Base-by-base conservation (phyloP, 2,113 vertebrate species). In the Tragelaphus imberbis region DNA sequence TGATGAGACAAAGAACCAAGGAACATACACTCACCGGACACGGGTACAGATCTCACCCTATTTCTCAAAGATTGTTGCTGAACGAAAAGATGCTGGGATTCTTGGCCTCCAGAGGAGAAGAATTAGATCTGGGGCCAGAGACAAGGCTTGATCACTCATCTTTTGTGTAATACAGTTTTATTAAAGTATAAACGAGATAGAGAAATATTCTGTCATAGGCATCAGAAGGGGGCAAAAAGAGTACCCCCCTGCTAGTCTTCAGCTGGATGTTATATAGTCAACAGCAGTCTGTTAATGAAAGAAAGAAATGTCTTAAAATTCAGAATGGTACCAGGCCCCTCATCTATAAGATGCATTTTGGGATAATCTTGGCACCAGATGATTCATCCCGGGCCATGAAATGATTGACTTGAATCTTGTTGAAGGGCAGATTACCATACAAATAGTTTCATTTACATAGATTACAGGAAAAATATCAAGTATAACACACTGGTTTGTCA, bases 1-100 rank as follows among this genome's bases (percentile, higher is more conserved):
- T 63, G 28, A 63, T 0, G 0, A 63, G 28, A 63, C 28, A 63
- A 63, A 33, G 61, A 28, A 63, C 28, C 5, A 0, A 63, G 61
- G 28, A 63, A 6, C 13, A 16, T 33, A 28, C 28, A 63, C 14
- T 63, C 61, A 63, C 61, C 14, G 15, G 13, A 30, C 13, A 63
- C 14, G 14, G 61, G 14, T 33, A 65, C 61, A 65, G 61, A 33
- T 65, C 61, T 63, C 30, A 33, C 61, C 61, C 61, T 33, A 65
- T 33, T 33, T 65, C 30, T 65, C 14, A 65, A 65, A 33, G 14
- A 30, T 65, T 65, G 30, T 65, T 65, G 61, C 61, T 33, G 14
- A 65, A 33, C 14, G 7, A 65, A 65, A 65, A 33, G 61, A 33
- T 1, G 1, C 14, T 0, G 0, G 14, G 28, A 63, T 63, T 63